Base-by-base conservation (phyloP, 2,113 vertebrate species). In the Penelope pileata region DNA sequence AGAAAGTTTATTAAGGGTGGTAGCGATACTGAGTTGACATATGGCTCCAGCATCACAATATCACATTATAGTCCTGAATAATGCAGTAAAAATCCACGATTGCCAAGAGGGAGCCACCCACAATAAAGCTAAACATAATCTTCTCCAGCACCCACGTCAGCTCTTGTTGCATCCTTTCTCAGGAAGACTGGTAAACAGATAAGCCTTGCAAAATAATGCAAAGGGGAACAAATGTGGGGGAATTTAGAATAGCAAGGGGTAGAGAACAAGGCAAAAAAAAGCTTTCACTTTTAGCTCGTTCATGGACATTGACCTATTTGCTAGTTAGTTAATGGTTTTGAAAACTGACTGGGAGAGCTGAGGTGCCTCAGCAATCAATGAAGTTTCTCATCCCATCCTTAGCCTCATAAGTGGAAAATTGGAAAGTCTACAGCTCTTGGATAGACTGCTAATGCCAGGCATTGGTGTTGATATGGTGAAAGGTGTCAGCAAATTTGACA, bases 111-210 rank as follows among this genome's bases (percentile, higher is more conserved):
- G 17, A 88, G 43, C 85, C 88, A 90, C 90, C 85, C 85, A 96
- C 90, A 81, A 60, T 26, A 73, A 81, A 68, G 36, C 80, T 96
- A 96, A 93, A 92, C 80, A 90, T 96, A 94, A 82, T 76, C 51
- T 83, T 84, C 86, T 82, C 43, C 69, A 76, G 51, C 73, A 94
- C 69, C 76, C 83, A 95, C 32, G 1, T 77, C 79, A 81, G 76
- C 32, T 83, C 60, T 17, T 60, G 23, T 83, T 88, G 75, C n/a
- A 68, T 87, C 62, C 34, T 90, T 85, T 90, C 69, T 86, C 83
- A 88, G 80, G 58, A 90, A 88, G 53, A 12, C 86, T 43, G 32
- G 26, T 60, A 53, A 88, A 90, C 14, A 83, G 51, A 88, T 19
- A 9, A 97, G 30, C 27, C 51, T 56, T 83, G 30, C 8, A 63